phyloP scores from a whole-genome alignment of 2,797 vertebrate genomes.

The Phataginus tricuspis region DNA sequence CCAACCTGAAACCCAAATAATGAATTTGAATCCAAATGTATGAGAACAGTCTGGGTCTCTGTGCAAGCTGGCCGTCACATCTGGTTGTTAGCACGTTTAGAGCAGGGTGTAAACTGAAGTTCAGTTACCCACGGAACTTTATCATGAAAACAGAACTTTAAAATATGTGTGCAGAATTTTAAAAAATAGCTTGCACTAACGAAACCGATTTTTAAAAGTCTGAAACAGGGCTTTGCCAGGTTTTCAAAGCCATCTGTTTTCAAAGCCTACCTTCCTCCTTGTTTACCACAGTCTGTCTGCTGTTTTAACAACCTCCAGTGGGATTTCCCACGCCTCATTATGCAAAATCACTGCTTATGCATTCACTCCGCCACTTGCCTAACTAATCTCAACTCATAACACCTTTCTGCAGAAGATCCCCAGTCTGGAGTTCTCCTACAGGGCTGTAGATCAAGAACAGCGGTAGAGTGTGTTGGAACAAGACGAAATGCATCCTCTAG shows the following conservation, averaged over 20 bases:
- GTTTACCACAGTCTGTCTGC: constrained; percentile 90
- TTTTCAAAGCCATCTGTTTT: constrained; percentile 91
- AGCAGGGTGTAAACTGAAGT: constrained; percentile 69
- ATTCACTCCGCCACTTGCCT: constrained; percentile 88
- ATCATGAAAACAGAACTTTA: constrained; percentile 80
- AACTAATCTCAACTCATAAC: constrained; percentile 87
- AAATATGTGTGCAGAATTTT: constrained; percentile 83
- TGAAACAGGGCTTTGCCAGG: constrained; percentile 86
- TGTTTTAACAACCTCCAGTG: constrained; percentile 92
- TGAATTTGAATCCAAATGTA: not conserved
- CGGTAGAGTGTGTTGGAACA: constrained; percentile 78
- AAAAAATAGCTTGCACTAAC: constrained; percentile 79
- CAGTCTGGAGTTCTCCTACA: constrained; percentile 80
- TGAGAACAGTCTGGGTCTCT: not conserved
- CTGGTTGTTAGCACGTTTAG: not conserved
- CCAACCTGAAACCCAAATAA: not conserved
- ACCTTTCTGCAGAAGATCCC: constrained; percentile 84
- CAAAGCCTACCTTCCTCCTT: constrained; percentile 89
- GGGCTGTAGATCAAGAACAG: constrained; percentile 85
- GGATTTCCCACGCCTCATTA: constrained; percentile 90
- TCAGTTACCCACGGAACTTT: constrained; percentile 79
- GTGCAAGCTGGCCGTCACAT: constrained; percentile 62
- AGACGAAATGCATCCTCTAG: constrained; percentile 82
- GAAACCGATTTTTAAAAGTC: constrained; percentile 86
- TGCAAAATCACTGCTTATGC: constrained; percentile 89